Base-by-base conservation (phyloP, 2,797 vertebrate genomes). In the Aeoliscus strigatus region DNA sequence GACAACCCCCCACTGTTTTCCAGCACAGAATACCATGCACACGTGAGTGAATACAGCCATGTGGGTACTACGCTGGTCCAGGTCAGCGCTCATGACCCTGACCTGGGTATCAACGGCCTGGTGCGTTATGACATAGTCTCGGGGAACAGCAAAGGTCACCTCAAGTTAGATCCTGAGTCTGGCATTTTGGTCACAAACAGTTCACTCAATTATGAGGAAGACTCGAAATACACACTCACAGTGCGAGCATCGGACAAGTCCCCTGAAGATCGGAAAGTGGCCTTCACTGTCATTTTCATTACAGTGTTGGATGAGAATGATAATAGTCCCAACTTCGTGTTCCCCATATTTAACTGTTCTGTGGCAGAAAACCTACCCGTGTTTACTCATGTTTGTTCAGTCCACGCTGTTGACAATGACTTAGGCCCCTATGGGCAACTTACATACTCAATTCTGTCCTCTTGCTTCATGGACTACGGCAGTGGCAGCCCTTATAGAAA, bases 251-350 rank as follows among this genome's bases (percentile, higher is more conserved):
- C 83, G 0, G 91, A 96, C 60, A 63, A 63, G 50, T 55, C 71
- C 39, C 75, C 79, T 15, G 76, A 77, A 25, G 43, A 72, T 14
- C 73, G 40, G 24, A 88, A 92, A 4, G 64, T 75, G 16, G 87
- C 89, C 36, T 94, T 97, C 53, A 72, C 92, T 0, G 36, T 88
- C 27, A 73, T 96, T 42, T 78, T 73, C 14, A 33, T 98, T 39
- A 80, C 39, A 0, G 35, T 98, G 37, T 67, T 94, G 32, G 94
- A 98, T 51, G 93, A 93, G 39, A 97, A 98, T n/a, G 94, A 98
- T 68, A 90, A 95, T 18, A 61, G 77, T 8, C 94, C 94, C 0
- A 85, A 87, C 54, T 98, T 98, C 55, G 55, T 87, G 65, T 91
- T 92, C 57, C 79, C 92, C 1, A 84, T 60, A 14, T 21, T 92